Percentiles rank a stretch among this genome's conserved stretches.
Conservation (phyloP, 2,888 invertebrate genomes). For the Drosophila kambysellisi region DNA sequence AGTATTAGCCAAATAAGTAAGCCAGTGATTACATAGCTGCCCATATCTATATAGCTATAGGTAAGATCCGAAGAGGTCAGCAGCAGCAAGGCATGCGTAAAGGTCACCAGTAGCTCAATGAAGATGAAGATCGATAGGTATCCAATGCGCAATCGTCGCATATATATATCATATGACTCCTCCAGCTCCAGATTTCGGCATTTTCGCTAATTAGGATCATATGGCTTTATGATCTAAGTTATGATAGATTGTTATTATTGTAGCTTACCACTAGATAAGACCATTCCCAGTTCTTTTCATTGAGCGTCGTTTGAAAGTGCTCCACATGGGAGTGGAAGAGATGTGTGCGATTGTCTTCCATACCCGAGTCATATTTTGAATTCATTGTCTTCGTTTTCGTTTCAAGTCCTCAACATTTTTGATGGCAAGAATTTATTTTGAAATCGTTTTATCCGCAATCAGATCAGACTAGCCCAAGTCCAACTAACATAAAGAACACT, state of each 20-base stretch:
- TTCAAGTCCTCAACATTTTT: conserved; percentile 54
- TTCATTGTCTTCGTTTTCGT: conserved; percentile 50
- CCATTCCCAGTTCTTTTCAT: conserved; percentile 85
- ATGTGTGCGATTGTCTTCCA: conserved; percentile 42
- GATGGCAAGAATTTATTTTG: conserved; percentile 3
- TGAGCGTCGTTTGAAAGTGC: conserved; percentile 65
- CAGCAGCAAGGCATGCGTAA: conserved; percentile 88
- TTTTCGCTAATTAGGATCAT: conserved; percentile 87
- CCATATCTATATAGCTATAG: conserved; percentile 82
- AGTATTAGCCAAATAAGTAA: conserved; percentile 83
- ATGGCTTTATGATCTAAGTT: background rate
- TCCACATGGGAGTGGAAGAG: conserved; percentile 55
- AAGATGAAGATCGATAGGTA: conserved; percentile 91
- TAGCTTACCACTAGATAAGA: conserved; percentile 82
- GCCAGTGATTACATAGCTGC: conserved; percentile 79
- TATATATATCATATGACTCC: conserved; percentile 90
- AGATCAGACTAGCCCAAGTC: conserved; percentile 54
- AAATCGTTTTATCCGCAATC: conserved; percentile 30
- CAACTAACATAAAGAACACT: conserved; percentile 3
- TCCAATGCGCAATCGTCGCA: conserved; percentile 91
- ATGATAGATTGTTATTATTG: background rate
- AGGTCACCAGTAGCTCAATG: conserved; percentile 88
- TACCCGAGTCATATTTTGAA: conserved; percentile 69
- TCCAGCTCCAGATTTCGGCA: conserved; percentile 91
- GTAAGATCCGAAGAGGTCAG: conserved; percentile 85